These are phyloP conservation scores for Eupithecia subumbrata DNA, from an alignment of 2,888 invertebrate genomes.

Conservation along the genomic window DNA sequence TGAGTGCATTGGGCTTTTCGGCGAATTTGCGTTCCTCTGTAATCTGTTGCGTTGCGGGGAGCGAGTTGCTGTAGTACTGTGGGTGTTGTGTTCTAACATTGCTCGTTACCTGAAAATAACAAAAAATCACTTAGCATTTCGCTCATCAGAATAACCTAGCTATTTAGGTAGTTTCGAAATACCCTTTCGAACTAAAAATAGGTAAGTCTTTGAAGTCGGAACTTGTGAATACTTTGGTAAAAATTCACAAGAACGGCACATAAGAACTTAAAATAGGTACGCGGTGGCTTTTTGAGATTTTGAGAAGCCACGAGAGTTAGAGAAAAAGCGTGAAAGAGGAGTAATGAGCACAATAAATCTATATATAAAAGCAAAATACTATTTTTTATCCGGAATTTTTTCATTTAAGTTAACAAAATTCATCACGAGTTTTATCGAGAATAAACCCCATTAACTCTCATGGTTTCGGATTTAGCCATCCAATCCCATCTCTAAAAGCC, in stretches of 20 bases:
- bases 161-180: background rate
- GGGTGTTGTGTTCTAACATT: conserved; percentile 77
- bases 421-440: too few species aligned
- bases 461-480: too few species aligned
- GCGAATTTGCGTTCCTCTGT: conserved; percentile 91
- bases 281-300: too few species aligned
- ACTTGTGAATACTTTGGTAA: background rate
- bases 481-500: too few species aligned
- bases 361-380: too few species aligned
- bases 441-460: too few species aligned
- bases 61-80: conserved; percentile 78
- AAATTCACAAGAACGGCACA: background rate
- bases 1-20: conserved; percentile 94
- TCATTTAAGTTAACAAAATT: too few species aligned
- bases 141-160: conserved; percentile 1
- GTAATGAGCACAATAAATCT: too few species aligned
- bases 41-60: conserved; percentile 68
- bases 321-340: too few species aligned
- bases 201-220: background rate
- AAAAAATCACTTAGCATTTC: background rate
- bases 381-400: too few species aligned
- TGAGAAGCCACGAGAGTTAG: too few species aligned
- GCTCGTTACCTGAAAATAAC: conserved; percentile 72
- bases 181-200: background rate
- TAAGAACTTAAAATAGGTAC: background rate